Percentiles rank a stretch among this genome's conserved stretches.
These are phyloP conservation scores for Meandrusa payeni DNA, from an alignment of 2,888 invertebrate genomes.

Conservation along the genomic window DNA sequence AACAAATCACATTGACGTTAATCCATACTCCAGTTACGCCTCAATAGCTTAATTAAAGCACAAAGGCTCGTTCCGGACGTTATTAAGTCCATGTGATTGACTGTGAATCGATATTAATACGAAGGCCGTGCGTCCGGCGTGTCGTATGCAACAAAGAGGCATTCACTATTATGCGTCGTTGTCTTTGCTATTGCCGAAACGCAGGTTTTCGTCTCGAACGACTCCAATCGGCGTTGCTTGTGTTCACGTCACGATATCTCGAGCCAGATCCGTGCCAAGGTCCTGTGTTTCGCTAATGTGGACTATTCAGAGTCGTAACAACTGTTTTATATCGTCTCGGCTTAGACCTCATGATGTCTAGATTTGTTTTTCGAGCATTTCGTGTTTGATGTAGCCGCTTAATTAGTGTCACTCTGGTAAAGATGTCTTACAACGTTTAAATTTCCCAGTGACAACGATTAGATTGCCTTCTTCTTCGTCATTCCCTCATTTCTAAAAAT, in stretches of 20 bases:
- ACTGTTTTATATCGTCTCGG: slow-evolving; percentile 26
- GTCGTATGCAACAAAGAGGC: slow-evolving; percentile 8
- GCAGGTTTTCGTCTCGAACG: slow-evolving; percentile 33
- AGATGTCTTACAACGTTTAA: too few relatives aligned
- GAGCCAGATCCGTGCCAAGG: slow-evolving; percentile 58
- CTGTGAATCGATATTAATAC: slow-evolving; percentile 13
- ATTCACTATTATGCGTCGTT: not conserved
- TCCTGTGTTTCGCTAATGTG: slow-evolving; percentile 52
- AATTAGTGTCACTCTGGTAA: too few relatives aligned
- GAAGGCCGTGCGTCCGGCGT: slow-evolving; percentile 11
- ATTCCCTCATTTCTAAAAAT: too few relatives aligned
- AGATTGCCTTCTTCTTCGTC: too few relatives aligned
- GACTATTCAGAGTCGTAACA: slow-evolving; percentile 39
- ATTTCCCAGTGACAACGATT: too few relatives aligned
- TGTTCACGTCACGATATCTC: slow-evolving; percentile 49
- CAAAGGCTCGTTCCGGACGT: slow-evolving; percentile 7
- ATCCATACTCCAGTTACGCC: slow-evolving; percentile 19
- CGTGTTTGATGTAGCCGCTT: too few relatives aligned
- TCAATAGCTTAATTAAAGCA: slow-evolving; percentile 20
- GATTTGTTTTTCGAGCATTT: not conserved
- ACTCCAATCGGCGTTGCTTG: slow-evolving; percentile 45
- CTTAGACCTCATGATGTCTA: slow-evolving; percentile 12
- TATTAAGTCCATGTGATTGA: slow-evolving; percentile 12
- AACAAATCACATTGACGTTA: slow-evolving; percentile 18
- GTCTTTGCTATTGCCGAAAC: slow-evolving; percentile 18